phyloP scores from a whole-genome alignment of 1,140 invertebrate genomes.

The Drosophila melanica region DNA sequence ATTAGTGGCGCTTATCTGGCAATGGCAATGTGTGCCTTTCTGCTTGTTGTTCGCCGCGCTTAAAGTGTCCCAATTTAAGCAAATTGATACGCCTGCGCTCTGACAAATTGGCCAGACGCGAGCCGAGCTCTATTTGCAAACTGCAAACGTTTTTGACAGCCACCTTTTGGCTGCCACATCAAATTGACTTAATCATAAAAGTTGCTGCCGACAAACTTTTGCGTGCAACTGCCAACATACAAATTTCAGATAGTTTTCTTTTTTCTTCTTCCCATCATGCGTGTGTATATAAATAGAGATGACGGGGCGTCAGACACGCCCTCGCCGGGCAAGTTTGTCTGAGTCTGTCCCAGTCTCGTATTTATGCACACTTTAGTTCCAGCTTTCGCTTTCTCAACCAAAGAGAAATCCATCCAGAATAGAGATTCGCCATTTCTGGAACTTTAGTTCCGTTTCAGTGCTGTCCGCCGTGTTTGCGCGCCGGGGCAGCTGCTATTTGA shows the following conservation, averaged over 20 bases:
- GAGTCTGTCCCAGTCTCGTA: too few relatives aligned
- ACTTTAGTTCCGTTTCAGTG: slow-evolving; percentile 55
- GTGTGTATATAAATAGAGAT: not conserved
- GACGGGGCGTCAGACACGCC: slow-evolving; percentile 7
- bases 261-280: too few relatives aligned
- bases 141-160: slow-evolving; percentile 6
- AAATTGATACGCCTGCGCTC: slow-evolving; percentile 15
- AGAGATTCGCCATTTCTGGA: slow-evolving; percentile 9
- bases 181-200: slow-evolving; percentile 65
- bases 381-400: not conserved
- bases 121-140: not conserved
- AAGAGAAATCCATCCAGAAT: too few relatives aligned
- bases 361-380: slow-evolving; percentile 2
- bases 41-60: not conserved
- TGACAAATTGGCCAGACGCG: not conserved
- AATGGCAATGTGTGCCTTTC: not conserved
- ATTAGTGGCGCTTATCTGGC: slow-evolving; percentile 54
- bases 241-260: slow-evolving; percentile 20
- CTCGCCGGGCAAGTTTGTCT: slow-evolving; percentile 9
- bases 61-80: slow-evolving; percentile 10
- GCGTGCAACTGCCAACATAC: slow-evolving; percentile 3
- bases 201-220: slow-evolving; percentile 46
- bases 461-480: slow-evolving; percentile 2
- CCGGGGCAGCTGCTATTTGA: slow-evolving; percentile 58
- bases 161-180: slow-evolving; percentile 31